These are phyloP conservation scores for Myathropa florea DNA, from an alignment of 2,888 invertebrate species.

Conservation along the genomic window DNA sequence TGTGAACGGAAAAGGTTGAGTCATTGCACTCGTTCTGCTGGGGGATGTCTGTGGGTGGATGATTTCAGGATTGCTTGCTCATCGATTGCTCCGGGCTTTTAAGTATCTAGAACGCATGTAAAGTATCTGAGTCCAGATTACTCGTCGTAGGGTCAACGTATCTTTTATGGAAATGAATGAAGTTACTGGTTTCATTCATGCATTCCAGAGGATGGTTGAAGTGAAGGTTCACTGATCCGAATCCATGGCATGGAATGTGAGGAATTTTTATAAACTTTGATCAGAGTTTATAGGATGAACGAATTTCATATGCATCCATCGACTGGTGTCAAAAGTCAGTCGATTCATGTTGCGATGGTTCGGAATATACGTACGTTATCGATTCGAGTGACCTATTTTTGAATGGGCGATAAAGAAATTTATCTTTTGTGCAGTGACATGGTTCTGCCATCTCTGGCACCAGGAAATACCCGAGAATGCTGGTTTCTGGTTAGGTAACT, in stretches of 20 bases:
- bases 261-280: background rate
- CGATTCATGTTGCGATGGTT: background rate
- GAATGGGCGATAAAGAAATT: background rate
- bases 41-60: background rate
- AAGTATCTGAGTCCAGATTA: background rate
- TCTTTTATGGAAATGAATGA: background rate
- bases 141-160: background rate
- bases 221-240: background rate
- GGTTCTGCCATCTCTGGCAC: too few relatives aligned
- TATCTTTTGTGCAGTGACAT: background rate
- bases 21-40: background rate
- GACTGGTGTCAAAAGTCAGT: background rate
- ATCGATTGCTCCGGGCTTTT: background rate
- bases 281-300: background rate
- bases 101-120: background rate
- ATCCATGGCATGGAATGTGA: too few relatives aligned
- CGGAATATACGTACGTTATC: background rate
- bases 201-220: background rate
- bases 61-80: background rate
- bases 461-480: too few relatives aligned
- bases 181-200: background rate
- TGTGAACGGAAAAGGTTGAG: background rate
- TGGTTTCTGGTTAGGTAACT: too few relatives aligned
- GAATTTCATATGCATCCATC: background rate
- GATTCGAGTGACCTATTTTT: background rate